phyloP scores from a whole-genome alignment of 37 sponge, comb jelly and placozoan species.

The Eunapius fragilis region DNA sequence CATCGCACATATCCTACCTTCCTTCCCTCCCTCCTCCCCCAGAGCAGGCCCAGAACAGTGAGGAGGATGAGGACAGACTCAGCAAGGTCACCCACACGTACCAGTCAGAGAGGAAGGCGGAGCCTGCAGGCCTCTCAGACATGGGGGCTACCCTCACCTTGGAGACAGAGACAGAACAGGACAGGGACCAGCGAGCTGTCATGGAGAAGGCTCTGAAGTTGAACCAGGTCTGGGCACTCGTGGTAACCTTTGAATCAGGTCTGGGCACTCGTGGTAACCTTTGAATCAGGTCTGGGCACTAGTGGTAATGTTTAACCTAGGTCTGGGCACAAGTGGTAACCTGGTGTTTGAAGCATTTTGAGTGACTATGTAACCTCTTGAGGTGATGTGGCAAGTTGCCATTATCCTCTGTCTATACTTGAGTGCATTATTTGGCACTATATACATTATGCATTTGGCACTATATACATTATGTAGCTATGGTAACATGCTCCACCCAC shows the following conservation, averaged over 20 bases:
- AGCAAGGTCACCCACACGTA: conserved; percentile 49
- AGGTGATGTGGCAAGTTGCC: too few species aligned
- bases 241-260: too few species aligned
- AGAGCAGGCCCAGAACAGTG: conserved; percentile 1
- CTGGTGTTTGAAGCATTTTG: too few species aligned
- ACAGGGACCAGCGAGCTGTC: conserved; percentile 71
- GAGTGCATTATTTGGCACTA: too few species aligned
- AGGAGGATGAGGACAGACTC: conserved; percentile 47
- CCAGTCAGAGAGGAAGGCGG: conserved; percentile 50
- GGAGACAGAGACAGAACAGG: conserved; percentile 87
- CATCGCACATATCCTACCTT: conserved; percentile 1
- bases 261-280: too few species aligned
- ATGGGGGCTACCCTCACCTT: conserved; percentile 89
- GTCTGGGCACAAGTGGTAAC: too few species aligned
- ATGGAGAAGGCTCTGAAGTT: conserved; percentile 51
- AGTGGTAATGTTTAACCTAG: too few species aligned
- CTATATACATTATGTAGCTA: neutral
- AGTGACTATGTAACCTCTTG: too few species aligned
- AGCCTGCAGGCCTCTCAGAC: conserved; percentile 75
- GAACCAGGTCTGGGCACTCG: too few species aligned
- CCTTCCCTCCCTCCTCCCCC: neutral
- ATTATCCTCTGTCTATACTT: too few species aligned
- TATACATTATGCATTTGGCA: too few species aligned
- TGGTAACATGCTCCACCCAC: neutral
- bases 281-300: too few species aligned